Percentiles rank a stretch among this genome's conserved stretches.
Evolutionary conservation across 2,113 vertebrate species (phyloP).

Genomic region (Neotragus moschatus): DNA sequence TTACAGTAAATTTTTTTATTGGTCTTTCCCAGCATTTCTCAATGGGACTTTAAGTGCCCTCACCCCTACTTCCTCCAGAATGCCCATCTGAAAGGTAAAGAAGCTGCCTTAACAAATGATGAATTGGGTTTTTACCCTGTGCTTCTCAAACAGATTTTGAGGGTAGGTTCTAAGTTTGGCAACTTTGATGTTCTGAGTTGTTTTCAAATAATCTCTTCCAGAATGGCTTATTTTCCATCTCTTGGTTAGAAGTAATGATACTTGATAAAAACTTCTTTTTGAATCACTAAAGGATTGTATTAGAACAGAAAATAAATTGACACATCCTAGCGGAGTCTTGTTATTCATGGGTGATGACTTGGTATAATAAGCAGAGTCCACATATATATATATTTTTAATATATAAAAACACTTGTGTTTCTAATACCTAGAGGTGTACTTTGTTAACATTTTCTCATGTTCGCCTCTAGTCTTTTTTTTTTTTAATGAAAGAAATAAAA

Average conservation of each 20-base stretch:
- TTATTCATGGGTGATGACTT: neutral
- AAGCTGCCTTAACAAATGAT: neutral
- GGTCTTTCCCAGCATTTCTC: neutral
- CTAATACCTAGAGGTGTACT: neutral
- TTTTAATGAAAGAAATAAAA: constrained; percentile 24
- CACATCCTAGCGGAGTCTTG: neutral
- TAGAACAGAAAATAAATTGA: neutral
- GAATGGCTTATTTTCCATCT: neutral
- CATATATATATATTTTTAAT: neutral
- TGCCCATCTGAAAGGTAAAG: neutral
- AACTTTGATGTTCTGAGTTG: neutral
- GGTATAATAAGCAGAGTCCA: neutral
- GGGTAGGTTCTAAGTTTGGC: neutral
- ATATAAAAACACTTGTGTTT: neutral
- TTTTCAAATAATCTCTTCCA: neutral
- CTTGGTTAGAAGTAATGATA: neutral
- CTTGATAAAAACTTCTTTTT: neutral
- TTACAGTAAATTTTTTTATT: neutral
- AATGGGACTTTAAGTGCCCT: neutral
- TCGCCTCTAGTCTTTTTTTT: neutral
- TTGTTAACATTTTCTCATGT: constrained; percentile 14
- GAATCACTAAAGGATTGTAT: neutral
- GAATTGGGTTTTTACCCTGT: neutral
- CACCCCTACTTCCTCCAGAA: neutral
- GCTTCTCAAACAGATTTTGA: neutral